Evolutionary conservation across 2,113 vertebrate genomes (phyloP).

Genomic region (Lichenostomus cassidix): DNA sequence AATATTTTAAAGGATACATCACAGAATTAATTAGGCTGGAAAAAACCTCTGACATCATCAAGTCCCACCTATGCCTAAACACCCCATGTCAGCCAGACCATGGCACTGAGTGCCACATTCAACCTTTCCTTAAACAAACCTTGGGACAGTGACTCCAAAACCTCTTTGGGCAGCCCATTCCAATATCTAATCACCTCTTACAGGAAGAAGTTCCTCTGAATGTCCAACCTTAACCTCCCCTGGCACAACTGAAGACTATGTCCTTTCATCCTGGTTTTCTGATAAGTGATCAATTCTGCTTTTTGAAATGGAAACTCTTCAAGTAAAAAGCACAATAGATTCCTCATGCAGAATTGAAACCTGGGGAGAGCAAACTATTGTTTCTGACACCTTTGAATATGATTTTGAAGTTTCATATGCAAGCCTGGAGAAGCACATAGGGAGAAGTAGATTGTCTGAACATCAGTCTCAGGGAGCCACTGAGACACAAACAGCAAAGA

Average conservation of each 20-base stretch:
- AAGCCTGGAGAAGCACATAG: not conserved
- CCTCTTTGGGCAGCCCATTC: not conserved
- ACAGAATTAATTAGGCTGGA: not conserved
- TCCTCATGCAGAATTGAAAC: not conserved
- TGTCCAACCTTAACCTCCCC: not conserved
- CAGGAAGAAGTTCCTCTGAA: not conserved
- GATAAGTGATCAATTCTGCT: not conserved
- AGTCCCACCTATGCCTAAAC: not conserved
- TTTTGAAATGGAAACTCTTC: not conserved
- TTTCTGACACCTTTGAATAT: not conserved
- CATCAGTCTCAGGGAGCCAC: not conserved
- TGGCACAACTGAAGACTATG: not conserved
- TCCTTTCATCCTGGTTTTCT: not conserved
- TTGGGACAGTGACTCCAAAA: not conserved
- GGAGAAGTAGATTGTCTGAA: not conserved
- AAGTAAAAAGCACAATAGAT: not conserved
- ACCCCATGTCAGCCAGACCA: accelerated
- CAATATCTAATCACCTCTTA: not conserved
- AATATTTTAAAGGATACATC: not conserved
- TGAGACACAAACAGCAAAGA: not conserved
- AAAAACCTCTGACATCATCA: not conserved
- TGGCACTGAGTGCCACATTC: not conserved
- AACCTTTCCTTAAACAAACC: not conserved
- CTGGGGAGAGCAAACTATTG: not conserved
- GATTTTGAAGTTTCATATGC: not conserved